These are phyloP conservation scores for Tetramorium simillimum DNA, from an alignment of 1,140 invertebrate genomes.

Conservation along the genomic window DNA sequence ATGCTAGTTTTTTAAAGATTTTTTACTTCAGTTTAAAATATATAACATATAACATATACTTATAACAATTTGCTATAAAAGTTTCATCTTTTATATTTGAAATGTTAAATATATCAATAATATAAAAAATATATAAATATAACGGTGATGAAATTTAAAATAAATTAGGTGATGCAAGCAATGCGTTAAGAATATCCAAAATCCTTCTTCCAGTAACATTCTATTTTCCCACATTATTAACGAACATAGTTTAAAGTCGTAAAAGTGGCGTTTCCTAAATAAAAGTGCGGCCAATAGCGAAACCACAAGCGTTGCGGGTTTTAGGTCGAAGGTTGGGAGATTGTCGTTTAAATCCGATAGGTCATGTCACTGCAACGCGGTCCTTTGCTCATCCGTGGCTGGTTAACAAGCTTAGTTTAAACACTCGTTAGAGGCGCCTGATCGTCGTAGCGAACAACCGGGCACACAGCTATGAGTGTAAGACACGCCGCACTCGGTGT, in stretches of 20 bases:
- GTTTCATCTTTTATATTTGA: too few species aligned
- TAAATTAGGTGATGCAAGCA: neutral
- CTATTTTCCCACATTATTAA: too few species aligned
- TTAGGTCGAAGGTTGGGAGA: neutral
- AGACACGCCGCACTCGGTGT: slow-evolving; percentile 19
- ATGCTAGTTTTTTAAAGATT: neutral
- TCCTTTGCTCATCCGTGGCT: slow-evolving; percentile 55
- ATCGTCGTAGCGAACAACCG: slow-evolving; percentile 71
- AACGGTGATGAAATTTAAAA: neutral
- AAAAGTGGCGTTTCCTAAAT: neutral
- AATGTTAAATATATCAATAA: too few species aligned
- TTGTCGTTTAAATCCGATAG: slow-evolving; percentile 11
- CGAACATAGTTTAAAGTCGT: neutral
- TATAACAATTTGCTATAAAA: neutral
- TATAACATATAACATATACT: slow-evolving; percentile 13
- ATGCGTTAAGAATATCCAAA: neutral
- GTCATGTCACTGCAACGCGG: slow-evolving; percentile 29
- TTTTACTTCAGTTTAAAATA: neutral
- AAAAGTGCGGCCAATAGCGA: neutral
- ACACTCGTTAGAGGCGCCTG: slow-evolving; percentile 75
- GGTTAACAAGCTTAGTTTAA: slow-evolving; percentile 78
- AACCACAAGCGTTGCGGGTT: neutral
- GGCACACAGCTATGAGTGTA: slow-evolving; percentile 11
- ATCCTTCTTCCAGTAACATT: neutral
- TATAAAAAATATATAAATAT: neutral